These are phyloP conservation scores for Oryzias celebensis DNA, from an alignment of 2,113 vertebrate genomes.

Conservation along the genomic window DNA sequence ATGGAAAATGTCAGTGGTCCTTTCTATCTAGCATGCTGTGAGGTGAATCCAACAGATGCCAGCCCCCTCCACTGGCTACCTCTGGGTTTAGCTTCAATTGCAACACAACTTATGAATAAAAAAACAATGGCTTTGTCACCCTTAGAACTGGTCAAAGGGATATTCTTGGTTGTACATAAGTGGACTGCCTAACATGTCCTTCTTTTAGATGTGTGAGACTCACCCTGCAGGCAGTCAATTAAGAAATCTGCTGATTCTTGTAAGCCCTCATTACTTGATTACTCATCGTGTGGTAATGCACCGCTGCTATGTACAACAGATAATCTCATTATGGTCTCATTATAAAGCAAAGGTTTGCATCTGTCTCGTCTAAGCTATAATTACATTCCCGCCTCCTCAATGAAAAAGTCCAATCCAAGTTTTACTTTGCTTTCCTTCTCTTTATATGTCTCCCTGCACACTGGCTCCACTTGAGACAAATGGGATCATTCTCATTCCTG, in stretches of 20 bases:
- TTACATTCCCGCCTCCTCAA: not conserved
- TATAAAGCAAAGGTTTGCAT: conserved; percentile 28
- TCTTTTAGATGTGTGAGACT: conserved; percentile 22
- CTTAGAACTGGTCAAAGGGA: conserved; percentile 45
- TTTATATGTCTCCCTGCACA: conserved; percentile 39
- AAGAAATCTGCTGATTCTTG: conserved; percentile 33
- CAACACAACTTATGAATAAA: conserved; percentile 57
- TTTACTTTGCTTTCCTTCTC: conserved; percentile 4
- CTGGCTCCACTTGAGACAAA: conserved; percentile 47
- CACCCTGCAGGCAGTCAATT: conserved; percentile 30
- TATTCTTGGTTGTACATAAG: conserved; percentile 47
- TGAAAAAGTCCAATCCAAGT: conserved; percentile 16
- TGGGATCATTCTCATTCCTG: conserved; percentile 63
- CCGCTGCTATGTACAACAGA: conserved; percentile 22
- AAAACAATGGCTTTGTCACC: conserved; percentile 35
- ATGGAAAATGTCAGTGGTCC: conserved; percentile 7
- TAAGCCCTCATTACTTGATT: conserved; percentile 30
- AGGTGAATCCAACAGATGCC: conserved; percentile 27
- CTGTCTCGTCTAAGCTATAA: conserved; percentile 1
- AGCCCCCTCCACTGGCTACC: conserved; percentile 20
- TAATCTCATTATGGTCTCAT: conserved; percentile 9
- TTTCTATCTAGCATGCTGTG: conserved; percentile 42
- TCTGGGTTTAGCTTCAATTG: conserved; percentile 51
- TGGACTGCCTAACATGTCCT: conserved; percentile 18
- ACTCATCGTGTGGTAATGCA: conserved; percentile 32